Percentiles rank a stretch among this genome's conserved stretches.
These are phyloP conservation scores for Arizona elegans DNA, from an alignment of 2,113 vertebrate genomes.

Conservation along the genomic window DNA sequence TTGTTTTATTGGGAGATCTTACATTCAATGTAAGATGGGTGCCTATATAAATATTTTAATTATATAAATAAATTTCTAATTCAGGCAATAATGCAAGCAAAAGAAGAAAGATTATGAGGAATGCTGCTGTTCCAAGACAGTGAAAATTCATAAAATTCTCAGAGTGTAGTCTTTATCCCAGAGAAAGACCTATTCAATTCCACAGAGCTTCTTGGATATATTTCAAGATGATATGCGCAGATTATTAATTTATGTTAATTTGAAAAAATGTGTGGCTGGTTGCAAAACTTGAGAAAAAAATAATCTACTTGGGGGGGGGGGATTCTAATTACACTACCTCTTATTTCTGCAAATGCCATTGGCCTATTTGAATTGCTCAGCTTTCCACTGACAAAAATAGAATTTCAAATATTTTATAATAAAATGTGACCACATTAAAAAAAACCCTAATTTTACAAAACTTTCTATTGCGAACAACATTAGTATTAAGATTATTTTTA, in stretches of 20 bases:
- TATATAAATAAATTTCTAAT: neutral
- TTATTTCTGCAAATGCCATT: neutral
- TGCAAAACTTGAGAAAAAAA: neutral
- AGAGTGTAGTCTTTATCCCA: neutral
- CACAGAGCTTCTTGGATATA: neutral
- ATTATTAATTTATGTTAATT: neutral
- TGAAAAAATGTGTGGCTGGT: neutral
- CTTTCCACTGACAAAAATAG: neutral
- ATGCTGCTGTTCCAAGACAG: slow-evolving; percentile 1
- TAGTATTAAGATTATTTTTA: neutral
- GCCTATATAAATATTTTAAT: neutral
- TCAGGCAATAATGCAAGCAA: neutral
- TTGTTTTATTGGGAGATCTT: too few relatives aligned
- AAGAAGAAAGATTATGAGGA: neutral
- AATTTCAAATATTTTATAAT: neutral
- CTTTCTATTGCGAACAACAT: neutral
- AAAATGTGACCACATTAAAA: neutral
- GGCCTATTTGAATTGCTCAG: neutral
- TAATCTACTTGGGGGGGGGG: neutral
- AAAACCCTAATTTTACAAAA: neutral
- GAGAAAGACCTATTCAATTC: neutral
- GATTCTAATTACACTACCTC: neutral
- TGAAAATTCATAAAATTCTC: neutral
- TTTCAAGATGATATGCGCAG: neutral
- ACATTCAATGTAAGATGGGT: too few relatives aligned